Base-by-base conservation (phyloP, 2,113 vertebrate genomes). In the Labeo rohita region DNA sequence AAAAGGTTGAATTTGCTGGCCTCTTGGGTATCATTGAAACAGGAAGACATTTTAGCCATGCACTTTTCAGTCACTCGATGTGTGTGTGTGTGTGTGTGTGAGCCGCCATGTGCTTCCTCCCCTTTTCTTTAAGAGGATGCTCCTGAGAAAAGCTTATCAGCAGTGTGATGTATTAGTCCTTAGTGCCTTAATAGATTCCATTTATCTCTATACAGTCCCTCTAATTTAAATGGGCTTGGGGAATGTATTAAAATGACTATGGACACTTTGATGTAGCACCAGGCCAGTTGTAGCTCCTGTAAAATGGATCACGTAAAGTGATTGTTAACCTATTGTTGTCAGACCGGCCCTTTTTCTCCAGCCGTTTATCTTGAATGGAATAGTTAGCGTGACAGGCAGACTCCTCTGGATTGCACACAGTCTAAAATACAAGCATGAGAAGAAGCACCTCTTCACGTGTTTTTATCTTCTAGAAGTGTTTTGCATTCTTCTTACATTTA, bases 281-380 rank as follows among this genome's bases (percentile, higher is more conserved):
- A 66, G 86, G 61, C 68, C 59, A 68, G 78, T 83, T 83, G 50
- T 66, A 80, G 83, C 75, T 84, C 84, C 68, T 84, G 89, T 91
- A 87, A 92, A 88, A 90, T 66, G 80, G 90, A 90, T 90, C 87
- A 89, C 89, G 81, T 92, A 92, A 87, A 91, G 89, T 92, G 91
- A 93, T 91, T 92, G 89, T 94, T 93, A 93, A 92, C 91, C 92
- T 94, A 92, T 93, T 94, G 93, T 93, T 91, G 90, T 89, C 85
- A 90, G 85, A 84, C 84, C 88, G 91, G 91, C 93, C 92, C 91
- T 87, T 87, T 91, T 92, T 59, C 78, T 70, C 15, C 16, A 15
- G 91, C 92, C 92, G 80, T 91, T 88, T 94, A 94, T 94, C 92
- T 93, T 91, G 83, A 90, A 88, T 79, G 80, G 68, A 89, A 89